Evolutionary conservation across 2,888 invertebrate genomes (phyloP).

Genomic region (Tuberolachnus salignus): DNA sequence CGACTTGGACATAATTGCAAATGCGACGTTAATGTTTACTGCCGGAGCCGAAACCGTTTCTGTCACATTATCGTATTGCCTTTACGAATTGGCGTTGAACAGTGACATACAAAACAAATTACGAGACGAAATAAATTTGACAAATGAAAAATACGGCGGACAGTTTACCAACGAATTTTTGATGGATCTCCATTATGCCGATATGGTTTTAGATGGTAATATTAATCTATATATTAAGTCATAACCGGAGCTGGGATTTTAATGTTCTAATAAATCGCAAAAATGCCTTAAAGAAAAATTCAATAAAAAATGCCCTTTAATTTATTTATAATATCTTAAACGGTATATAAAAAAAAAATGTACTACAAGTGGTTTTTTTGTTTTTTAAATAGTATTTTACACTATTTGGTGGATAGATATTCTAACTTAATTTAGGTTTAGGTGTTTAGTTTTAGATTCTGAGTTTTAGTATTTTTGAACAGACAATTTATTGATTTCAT

Average conservation of each 20-base stretch:
- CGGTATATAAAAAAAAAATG: no score
- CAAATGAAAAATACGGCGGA: neutral
- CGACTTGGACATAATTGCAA: slow-evolving; percentile 13
- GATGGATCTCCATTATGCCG: slow-evolving; percentile 8
- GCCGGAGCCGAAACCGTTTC: slow-evolving; percentile 27
- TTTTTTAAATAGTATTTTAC: neutral
- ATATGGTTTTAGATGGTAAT: slow-evolving; percentile 22
- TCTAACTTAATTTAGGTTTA: no score
- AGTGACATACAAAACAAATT: slow-evolving; percentile 27
- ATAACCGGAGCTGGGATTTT: no score
- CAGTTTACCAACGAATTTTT: slow-evolving; percentile 15
- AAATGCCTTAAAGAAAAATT: no score
- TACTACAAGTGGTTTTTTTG: no score
- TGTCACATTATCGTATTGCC: neutral
- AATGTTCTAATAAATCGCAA: no score
- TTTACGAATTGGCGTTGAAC: slow-evolving; percentile 33
- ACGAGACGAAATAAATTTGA: slow-evolving; percentile 5
- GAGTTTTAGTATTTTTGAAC: no score
- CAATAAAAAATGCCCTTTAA: no score
- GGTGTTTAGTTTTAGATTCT: no score
- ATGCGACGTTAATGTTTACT: slow-evolving; percentile 17
- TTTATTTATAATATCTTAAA: no score
- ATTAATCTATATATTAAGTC: neutral
- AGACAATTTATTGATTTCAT: no score
- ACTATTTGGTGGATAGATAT: neutral